phyloP scores from a whole-genome alignment of 2,888 invertebrate genomes.

The Hipparchia semele region DNA sequence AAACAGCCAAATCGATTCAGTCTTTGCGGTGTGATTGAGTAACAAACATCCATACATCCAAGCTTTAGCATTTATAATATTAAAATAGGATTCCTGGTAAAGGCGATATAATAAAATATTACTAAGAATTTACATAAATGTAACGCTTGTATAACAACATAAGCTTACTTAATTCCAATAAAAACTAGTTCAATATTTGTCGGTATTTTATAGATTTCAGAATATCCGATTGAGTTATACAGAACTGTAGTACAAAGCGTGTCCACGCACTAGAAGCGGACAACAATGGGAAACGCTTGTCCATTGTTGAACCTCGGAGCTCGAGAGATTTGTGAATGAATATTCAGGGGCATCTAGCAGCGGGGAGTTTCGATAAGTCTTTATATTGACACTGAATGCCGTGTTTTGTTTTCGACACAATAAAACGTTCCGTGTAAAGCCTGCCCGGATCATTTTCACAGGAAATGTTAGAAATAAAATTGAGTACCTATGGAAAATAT shows the following conservation, averaged over 20 bases:
- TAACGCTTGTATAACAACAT: not conserved
- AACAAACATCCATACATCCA: too few relatives aligned
- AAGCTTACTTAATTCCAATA: not conserved
- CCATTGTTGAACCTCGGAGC: conserved; percentile 33
- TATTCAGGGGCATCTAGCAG: conserved; percentile 29
- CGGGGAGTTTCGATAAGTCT: conserved; percentile 22
- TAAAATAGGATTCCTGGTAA: too few relatives aligned
- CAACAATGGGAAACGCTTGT: conserved; percentile 35
- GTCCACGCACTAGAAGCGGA: conserved; percentile 27
- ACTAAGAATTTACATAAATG: too few relatives aligned
- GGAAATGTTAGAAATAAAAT: conserved; percentile 1
- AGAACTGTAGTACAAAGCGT: conserved; percentile 27
- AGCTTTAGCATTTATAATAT: too few relatives aligned
- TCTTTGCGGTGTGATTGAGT: too few relatives aligned
- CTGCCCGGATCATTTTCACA: conserved; percentile 5
- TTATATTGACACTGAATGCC: conserved; percentile 22
- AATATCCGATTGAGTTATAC: conserved; percentile 22
- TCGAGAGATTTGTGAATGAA: conserved; percentile 30
- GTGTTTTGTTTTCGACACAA: conserved; percentile 22
- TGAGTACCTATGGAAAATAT: not conserved
- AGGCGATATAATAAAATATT: too few relatives aligned
- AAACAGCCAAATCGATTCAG: too few relatives aligned
- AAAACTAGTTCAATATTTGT: not conserved
- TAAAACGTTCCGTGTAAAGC: conserved; percentile 20
- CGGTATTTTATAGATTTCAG: not conserved